These are phyloP conservation scores for Tuta absoluta DNA, from an alignment of 2,888 invertebrate species.

Conservation along the genomic window DNA sequence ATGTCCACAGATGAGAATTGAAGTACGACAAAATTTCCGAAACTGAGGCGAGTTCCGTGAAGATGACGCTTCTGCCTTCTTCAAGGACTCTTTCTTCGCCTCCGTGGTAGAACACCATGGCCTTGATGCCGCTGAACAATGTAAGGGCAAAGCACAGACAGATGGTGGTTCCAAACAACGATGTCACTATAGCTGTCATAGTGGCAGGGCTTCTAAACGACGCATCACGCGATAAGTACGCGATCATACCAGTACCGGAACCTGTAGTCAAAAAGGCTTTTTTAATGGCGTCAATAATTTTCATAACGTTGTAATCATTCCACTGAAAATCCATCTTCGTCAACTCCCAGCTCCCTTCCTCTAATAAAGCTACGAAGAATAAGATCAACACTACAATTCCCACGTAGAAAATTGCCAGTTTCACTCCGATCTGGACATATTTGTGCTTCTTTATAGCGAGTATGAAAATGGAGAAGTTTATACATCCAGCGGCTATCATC, in stretches of 20 bases:
- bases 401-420: constrained; percentile 51
- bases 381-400: constrained; percentile 51
- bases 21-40: constrained; percentile 66
- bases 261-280: constrained; percentile 55
- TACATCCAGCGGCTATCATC: constrained; percentile 43
- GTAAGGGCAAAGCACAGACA: constrained; percentile 54
- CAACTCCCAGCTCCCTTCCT: constrained; percentile 68
- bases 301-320: not conserved
- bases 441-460: constrained; percentile 59
- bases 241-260: constrained; percentile 60
- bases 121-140: constrained; percentile 62
- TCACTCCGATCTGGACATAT: constrained; percentile 50
- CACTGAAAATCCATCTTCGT: constrained; percentile 39
- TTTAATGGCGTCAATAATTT: not conserved
- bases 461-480: constrained; percentile 50
- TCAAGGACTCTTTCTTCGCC: constrained; percentile 66
- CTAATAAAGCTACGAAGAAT: constrained; percentile 60
- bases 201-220: constrained; percentile 69
- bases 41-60: constrained; percentile 57
- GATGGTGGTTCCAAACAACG: constrained; percentile 53
- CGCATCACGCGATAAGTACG: constrained; percentile 57
- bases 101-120: constrained; percentile 69
- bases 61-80: constrained; percentile 53
- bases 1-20: constrained; percentile 58
- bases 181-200: constrained; percentile 61